Evolutionary conservation across 2,113 vertebrate genomes (phyloP).

Genomic region (Pantherophis guttatus): DNA sequence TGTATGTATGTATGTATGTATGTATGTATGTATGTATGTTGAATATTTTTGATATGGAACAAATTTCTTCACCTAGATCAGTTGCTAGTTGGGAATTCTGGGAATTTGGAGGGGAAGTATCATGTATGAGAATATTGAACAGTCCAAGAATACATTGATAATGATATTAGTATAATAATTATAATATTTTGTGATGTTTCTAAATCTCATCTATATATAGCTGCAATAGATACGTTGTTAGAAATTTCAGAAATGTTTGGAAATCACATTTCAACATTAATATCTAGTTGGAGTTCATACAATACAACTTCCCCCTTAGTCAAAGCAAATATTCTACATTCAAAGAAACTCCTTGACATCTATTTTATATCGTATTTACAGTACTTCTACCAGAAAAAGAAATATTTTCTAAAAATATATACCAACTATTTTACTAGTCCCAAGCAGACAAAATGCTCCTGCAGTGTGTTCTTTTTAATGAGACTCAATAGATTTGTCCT

Average conservation of each 20-base stretch:
- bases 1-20: background rate
- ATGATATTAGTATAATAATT: background rate
- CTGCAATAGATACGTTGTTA: background rate
- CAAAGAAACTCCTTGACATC: constrained; percentile 31
- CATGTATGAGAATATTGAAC: background rate
- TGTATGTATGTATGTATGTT: background rate
- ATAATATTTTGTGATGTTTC: background rate
- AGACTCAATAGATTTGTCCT: constrained; percentile 64
- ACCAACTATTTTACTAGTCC: constrained; percentile 57
- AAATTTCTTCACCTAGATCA: background rate
- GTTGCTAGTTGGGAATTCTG: background rate
- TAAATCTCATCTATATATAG: background rate
- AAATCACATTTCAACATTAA: background rate
- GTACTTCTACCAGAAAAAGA: constrained; percentile 41
- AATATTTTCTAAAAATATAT: constrained; percentile 52
- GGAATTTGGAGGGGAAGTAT: background rate
- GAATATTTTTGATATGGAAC: too few species aligned
- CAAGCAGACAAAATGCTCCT: constrained; percentile 48
- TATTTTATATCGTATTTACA: constrained; percentile 49
- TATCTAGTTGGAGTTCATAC: background rate
- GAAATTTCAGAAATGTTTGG: background rate
- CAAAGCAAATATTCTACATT: constrained; percentile 12
- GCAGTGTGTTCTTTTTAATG: constrained; percentile 58
- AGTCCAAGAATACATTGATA: background rate
- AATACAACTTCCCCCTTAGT: background rate